Evolutionary conservation across 2,888 invertebrate species (phyloP), one percentile per base, ranked within the genome.

Genomic region (Bellardia bayeri): DNA sequence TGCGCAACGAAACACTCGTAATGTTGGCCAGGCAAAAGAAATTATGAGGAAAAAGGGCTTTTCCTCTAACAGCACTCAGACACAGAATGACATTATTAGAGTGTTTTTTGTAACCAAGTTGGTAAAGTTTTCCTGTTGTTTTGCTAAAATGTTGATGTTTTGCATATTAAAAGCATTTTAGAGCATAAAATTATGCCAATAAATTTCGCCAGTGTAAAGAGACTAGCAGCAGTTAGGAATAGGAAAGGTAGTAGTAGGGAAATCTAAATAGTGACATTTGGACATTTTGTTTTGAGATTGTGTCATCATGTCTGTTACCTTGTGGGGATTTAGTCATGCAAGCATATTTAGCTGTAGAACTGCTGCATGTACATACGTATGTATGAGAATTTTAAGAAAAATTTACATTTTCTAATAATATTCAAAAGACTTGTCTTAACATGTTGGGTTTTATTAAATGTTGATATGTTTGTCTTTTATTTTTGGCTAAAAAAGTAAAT

Each of bases 111-210:
- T 4, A 37, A 37, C 0, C 37, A 37, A 37, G 37, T 45, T 45
- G 45, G 58, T 49, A 85, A 85, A 74, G 82, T 85, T 87, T 71
- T 81, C 16, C 63, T n/a, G 45, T 49, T 72, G 75, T 68, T 58
- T 40, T 49, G 58, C 23, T 81, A 56, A 33, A 45, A 63, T 63
- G 56, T 40, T 79, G 75, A 51, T 75, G 75, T 71, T 84, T 80
- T 87, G 84, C 75, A 79, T 87, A 84, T 78, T 84, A 84, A 87
- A 87, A 84, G 45, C 72, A 63, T 78, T 81, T 66, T 49, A 51
- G 2, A 42, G 14, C 11, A 66, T 58, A 37, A 82, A 37, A 49
- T 75, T 66, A 72, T 63, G 54, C 54, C 58, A 76, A 33, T 63
- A 63, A 45, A 63, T 68, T 40, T 11, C 51, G 40, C 23, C 4